A percentile compares a stretch with the other conserved stretches of the same genome.
These are phyloP conservation scores for Catamblyrhynchus diadema DNA, from an alignment of 2,797 vertebrate genomes.

Conservation along the genomic window DNA sequence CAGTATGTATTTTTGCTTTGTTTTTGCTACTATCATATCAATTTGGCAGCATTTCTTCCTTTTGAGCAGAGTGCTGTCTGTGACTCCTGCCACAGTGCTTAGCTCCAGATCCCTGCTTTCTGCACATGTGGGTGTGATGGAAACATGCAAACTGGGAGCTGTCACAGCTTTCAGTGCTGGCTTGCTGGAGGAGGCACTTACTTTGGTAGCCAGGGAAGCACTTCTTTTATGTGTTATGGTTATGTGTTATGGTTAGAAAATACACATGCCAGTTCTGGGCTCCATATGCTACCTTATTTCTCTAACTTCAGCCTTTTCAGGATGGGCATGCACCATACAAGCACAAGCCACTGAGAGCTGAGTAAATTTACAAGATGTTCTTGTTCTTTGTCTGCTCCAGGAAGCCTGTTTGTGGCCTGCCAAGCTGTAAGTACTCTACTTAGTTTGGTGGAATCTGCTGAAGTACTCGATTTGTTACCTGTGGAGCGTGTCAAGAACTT, in stretches of 20 bases:
- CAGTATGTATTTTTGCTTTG: background rate
- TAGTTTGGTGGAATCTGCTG: constrained; percentile 85
- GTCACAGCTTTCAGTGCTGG: background rate
- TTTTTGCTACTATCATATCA: background rate
- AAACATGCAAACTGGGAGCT: background rate
- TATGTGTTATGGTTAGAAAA: background rate
- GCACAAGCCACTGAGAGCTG: background rate
- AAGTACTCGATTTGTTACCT: constrained; percentile 82
- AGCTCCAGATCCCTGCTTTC: background rate
- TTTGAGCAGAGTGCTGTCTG: background rate
- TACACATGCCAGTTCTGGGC: background rate
- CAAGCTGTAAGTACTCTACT: constrained; percentile 92
- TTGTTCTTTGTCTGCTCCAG: constrained; percentile 72
- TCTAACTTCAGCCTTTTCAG: background rate
- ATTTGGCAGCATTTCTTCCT: background rate
- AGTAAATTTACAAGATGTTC: constrained; percentile 39
- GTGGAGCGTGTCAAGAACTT: constrained; percentile 83
- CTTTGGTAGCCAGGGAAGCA: background rate
- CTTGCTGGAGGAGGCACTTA: background rate
- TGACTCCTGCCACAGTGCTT: background rate
- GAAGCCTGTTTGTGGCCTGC: constrained; percentile 86
- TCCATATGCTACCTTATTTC: background rate
- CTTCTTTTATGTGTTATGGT: background rate
- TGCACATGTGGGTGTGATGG: background rate
- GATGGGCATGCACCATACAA: background rate